A percentile compares a stretch with the other conserved stretches of the same genome.
These are phyloP conservation scores for Eupithecia tripunctaria DNA, from an alignment of 2,888 invertebrate genomes.

Conservation along the genomic window DNA sequence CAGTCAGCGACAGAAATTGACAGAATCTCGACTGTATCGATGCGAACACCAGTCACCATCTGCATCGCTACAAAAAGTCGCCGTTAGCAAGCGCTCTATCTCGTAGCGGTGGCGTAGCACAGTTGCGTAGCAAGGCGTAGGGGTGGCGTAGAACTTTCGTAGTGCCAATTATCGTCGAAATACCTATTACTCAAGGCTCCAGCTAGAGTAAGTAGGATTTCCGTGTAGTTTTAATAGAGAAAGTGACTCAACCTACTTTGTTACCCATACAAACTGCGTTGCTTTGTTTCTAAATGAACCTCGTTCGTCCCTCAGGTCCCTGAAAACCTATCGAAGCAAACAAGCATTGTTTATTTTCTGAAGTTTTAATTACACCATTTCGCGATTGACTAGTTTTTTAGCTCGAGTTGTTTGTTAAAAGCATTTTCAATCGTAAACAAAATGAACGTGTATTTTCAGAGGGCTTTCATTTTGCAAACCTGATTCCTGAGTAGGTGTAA, in stretches of 20 bases:
- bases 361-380: constrained; percentile 13
- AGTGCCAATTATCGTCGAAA: neutral
- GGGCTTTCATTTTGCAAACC: constrained; percentile 18
- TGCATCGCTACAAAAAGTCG: no score
- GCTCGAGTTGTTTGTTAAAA: constrained; percentile 6
- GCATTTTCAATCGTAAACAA: constrained; percentile 4
- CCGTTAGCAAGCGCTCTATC: no score
- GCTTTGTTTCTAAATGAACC: neutral
- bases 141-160: no score
- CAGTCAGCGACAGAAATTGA: no score
- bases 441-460: constrained; percentile 16
- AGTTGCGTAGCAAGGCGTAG: neutral
- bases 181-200: neutral
- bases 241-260: neutral
- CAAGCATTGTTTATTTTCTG: neutral
- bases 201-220: neutral
- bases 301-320: neutral
- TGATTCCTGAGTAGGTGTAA: constrained; percentile 4
- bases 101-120: neutral
- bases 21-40: no score
- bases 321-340: neutral
- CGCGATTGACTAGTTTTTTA: constrained; percentile 3
- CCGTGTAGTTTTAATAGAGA: neutral
- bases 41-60: no score
- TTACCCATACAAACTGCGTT: neutral